phyloP scores from a whole-genome alignment of 1,140 invertebrate genomes.

The Eufriesea mexicana region DNA sequence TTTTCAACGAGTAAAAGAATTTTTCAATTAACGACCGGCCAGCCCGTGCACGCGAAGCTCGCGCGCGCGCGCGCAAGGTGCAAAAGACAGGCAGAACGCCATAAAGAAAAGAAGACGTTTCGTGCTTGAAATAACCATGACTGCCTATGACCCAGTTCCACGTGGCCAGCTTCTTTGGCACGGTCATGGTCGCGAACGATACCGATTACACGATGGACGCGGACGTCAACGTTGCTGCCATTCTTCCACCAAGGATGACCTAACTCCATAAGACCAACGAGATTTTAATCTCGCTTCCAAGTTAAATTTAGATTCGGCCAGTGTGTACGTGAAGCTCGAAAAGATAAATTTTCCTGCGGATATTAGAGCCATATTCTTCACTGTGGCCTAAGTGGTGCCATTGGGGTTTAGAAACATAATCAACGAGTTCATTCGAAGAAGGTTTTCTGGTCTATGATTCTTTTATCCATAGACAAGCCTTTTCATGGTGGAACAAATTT shows the following conservation, averaged over 20 bases:
- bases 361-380: too few relatives aligned
- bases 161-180: slow-evolving; percentile 40
- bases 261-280: neutral
- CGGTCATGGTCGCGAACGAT: slow-evolving; percentile 53
- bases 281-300: too few relatives aligned
- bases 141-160: slow-evolving; percentile 49
- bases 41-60: neutral
- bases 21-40: slow-evolving; percentile 19
- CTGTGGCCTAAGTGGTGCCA: too few relatives aligned
- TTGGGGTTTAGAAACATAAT: too few relatives aligned
- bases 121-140: slow-evolving; percentile 49
- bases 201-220: slow-evolving; percentile 37
- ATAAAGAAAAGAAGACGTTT: slow-evolving; percentile 27
- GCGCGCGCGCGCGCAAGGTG: neutral
- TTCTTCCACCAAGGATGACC: neutral
- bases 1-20: neutral
- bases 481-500: too few relatives aligned
- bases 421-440: too few relatives aligned
- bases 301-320: too few relatives aligned
- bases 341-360: too few relatives aligned
- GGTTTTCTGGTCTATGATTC: too few relatives aligned
- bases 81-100: slow-evolving; percentile 1
- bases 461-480: too few relatives aligned
- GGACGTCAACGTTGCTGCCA: slow-evolving; percentile 1
- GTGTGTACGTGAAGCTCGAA: too few relatives aligned